phyloP scores from a whole-genome alignment of 2,888 invertebrate species.

The Ligdia adustata region DNA sequence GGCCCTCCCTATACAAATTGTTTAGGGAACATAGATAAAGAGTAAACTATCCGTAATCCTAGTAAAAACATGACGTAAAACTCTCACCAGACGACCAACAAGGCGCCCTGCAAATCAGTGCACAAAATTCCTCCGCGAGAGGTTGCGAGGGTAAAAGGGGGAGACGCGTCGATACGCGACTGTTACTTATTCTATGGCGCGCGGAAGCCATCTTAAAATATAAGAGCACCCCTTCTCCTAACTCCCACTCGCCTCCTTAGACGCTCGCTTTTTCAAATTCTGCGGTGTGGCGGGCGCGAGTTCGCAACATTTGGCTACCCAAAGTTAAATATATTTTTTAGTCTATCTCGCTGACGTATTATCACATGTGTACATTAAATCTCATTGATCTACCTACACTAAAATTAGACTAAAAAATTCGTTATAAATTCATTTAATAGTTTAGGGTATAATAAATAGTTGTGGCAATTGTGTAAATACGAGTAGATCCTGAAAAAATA shows the following conservation, averaged over 20 bases:
- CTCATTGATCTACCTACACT: too few species aligned
- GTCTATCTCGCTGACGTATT: too few species aligned
- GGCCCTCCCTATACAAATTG: too few species aligned
- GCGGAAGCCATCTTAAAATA: conserved; percentile 84
- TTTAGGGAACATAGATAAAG: too few species aligned
- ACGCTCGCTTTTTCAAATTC: conserved; percentile 77
- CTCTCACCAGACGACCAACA: conserved; percentile 11
- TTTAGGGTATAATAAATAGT: too few species aligned
- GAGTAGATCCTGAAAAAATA: too few species aligned
- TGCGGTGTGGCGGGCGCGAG: conserved; percentile 41
- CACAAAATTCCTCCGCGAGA: conserved; percentile 59
- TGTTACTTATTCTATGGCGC: conserved; percentile 42
- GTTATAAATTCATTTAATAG: too few species aligned
- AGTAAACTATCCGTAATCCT: too few species aligned
- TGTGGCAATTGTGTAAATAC: too few species aligned
- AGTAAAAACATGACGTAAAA: background rate
- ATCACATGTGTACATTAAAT: too few species aligned
- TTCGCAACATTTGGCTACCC: conserved; percentile 57
- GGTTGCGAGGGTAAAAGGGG: conserved; percentile 42
- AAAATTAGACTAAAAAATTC: too few species aligned
- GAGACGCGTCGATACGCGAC: conserved; percentile 71
- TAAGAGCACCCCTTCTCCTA: conserved; percentile 65
- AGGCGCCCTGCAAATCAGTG: conserved; percentile 47
- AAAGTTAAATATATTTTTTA: too few species aligned
- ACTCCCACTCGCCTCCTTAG: conserved; percentile 67